These are phyloP conservation scores for Monopis laevigella DNA, from an alignment of 2,888 invertebrate species.

Conservation along the genomic window DNA sequence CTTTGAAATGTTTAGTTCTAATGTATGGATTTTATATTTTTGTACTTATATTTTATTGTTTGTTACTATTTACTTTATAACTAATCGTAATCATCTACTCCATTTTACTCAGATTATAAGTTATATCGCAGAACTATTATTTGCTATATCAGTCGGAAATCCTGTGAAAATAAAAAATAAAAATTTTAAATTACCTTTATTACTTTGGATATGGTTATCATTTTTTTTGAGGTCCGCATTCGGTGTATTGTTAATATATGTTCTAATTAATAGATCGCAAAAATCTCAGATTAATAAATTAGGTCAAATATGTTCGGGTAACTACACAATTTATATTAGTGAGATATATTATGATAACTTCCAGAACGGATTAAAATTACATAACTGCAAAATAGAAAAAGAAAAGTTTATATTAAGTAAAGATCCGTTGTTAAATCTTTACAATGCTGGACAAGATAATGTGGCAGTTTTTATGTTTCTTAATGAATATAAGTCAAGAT, in stretches of 20 bases:
- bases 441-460: conserved; percentile 2
- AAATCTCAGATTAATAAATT: conserved; percentile 9
- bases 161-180: background rate
- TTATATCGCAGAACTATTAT: background rate
- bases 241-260: conserved; percentile 6
- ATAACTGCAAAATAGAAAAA: conserved; percentile 1
- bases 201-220: conserved; percentile 10
- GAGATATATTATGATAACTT: conserved; percentile 5
- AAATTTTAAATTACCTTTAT: conserved; percentile 2
- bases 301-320: conserved; percentile 4
- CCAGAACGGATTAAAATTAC: conserved; percentile 6
- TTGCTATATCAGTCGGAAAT: conserved; percentile 2
- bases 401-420: conserved; percentile 9
- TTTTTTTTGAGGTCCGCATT: conserved; percentile 7
- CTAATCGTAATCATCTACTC: background rate
- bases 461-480: conserved; percentile 6
- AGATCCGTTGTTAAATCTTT: conserved; percentile 1
- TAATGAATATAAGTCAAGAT: conserved; percentile 1
- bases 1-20: background rate
- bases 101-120: background rate
- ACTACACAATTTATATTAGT: conserved; percentile 2
- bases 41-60: background rate
- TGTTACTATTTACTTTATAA: background rate
- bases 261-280: conserved; percentile 2
- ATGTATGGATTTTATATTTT: conserved; percentile 4